phyloP scores from a whole-genome alignment of 2,797 vertebrate species.

The Lacerta bilineata region DNA sequence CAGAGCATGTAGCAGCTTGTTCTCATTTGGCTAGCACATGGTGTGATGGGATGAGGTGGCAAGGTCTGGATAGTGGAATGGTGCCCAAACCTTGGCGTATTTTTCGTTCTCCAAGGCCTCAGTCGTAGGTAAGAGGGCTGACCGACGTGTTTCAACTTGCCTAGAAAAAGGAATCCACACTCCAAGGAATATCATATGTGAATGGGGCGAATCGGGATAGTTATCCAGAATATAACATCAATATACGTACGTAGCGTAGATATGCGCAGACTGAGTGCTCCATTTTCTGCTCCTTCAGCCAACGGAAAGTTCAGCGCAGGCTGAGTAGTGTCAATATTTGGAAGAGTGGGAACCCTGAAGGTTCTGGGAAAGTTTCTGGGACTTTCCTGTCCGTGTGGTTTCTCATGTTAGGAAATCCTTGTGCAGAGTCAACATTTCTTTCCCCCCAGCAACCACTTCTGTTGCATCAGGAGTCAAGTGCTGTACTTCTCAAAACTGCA shows the following conservation, averaged over 20 bases:
- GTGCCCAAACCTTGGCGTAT: neutral
- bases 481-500: neutral
- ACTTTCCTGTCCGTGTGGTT: neutral
- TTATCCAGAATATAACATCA: neutral
- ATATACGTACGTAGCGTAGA: neutral
- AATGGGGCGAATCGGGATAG: too few relatives aligned
- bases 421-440: neutral
- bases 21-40: neutral
- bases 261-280: neutral
- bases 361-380: neutral
- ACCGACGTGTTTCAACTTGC: neutral
- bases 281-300: neutral
- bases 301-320: neutral
- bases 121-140: neutral
- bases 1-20: conserved; percentile 13
- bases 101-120: neutral
- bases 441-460: neutral
- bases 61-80: neutral
- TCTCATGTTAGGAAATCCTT: neutral
- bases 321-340: neutral
- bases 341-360: neutral
- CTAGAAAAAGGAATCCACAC: neutral
- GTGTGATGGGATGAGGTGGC: neutral
- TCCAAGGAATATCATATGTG: neutral
- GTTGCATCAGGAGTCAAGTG: neutral